Percentiles rank a stretch among this genome's conserved stretches.
Conservation (phyloP, 2,888 invertebrate genomes). For the Panopea generosa region DNA sequence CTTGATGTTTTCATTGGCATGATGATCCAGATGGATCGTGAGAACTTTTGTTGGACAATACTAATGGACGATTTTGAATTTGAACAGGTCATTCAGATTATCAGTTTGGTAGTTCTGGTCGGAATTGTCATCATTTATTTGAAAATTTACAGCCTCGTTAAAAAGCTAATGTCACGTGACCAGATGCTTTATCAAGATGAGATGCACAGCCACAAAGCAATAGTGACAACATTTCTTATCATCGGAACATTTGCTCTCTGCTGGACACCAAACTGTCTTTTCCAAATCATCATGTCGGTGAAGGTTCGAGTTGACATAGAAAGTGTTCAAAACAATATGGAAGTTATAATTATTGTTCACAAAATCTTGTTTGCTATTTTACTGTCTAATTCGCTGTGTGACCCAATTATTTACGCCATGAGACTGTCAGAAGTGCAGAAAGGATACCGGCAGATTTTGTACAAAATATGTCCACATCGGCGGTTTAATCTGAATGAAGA, state of each 20-base stretch:
- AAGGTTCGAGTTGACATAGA: slow-evolving; percentile 6
- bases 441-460: slow-evolving; percentile 58
- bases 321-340: slow-evolving; percentile 1
- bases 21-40: slow-evolving; percentile 8
- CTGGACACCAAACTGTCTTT: slow-evolving; percentile 75
- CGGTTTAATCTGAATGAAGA: slow-evolving; percentile 12
- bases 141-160: slow-evolving; percentile 70
- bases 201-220: slow-evolving; percentile 70
- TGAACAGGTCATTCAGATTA: slow-evolving; percentile 70
- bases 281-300: slow-evolving; percentile 62
- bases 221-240: slow-evolving; percentile 76
- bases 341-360: slow-evolving; percentile 25
- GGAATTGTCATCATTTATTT: slow-evolving; percentile 73
- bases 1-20: slow-evolving; percentile 52
- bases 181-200: slow-evolving; percentile 57
- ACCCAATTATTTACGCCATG: slow-evolving; percentile 77
- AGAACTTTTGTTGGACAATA: slow-evolving; percentile 68
- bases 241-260: slow-evolving; percentile 76
- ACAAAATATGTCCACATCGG: slow-evolving; percentile 6
- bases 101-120: slow-evolving; percentile 72
- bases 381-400: slow-evolving; percentile 71
- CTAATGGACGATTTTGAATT: slow-evolving; percentile 69
- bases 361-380: slow-evolving; percentile 66
- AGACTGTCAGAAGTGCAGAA: slow-evolving; percentile 71
- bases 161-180: slow-evolving; percentile 45